phyloP scores from a whole-genome alignment of 2,888 invertebrate genomes.

The Eristalis tenax region DNA sequence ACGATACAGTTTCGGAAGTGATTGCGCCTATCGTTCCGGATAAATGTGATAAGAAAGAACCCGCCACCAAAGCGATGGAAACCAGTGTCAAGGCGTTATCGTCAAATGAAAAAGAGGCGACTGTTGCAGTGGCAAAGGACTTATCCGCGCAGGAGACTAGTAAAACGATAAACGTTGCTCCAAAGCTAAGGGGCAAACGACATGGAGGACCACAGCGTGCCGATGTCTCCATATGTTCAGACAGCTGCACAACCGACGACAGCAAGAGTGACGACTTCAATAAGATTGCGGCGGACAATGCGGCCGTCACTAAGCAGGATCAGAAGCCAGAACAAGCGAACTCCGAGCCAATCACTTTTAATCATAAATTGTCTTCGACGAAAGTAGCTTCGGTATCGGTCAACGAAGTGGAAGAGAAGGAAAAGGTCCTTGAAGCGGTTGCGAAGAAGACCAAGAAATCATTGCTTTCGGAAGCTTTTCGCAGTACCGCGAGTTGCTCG shows the following conservation, averaged over 20 bases:
- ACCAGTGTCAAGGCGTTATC: conserved; percentile 33
- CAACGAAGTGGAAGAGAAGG: conserved; percentile 76
- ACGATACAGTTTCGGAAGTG: not conserved
- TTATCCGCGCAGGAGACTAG: conserved; percentile 32
- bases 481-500: conserved; percentile 20
- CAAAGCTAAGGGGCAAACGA: conserved; percentile 78
- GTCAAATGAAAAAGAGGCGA: conserved; percentile 36
- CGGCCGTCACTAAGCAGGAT: conserved; percentile 17
- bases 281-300: conserved; percentile 27
- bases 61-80: conserved; percentile 11
- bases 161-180: conserved; percentile 78
- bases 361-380: conserved; percentile 21
- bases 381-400: conserved; percentile 5
- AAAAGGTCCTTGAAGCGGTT: conserved; percentile 78
- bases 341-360: conserved; percentile 13
- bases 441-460: conserved; percentile 81
- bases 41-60: conserved; percentile 46
- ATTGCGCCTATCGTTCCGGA: conserved; percentile 22
- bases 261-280: conserved; percentile 63
- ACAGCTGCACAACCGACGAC: conserved; percentile 57
- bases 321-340: conserved; percentile 15
- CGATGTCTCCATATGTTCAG: conserved; percentile 47
- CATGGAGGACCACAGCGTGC: conserved; percentile 70
- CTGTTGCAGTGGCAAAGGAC: not conserved
- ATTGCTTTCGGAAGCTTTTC: conserved; percentile 76